phyloP scores from a whole-genome alignment of 2,888 invertebrate genomes.

The Pseudanteris insignis region DNA sequence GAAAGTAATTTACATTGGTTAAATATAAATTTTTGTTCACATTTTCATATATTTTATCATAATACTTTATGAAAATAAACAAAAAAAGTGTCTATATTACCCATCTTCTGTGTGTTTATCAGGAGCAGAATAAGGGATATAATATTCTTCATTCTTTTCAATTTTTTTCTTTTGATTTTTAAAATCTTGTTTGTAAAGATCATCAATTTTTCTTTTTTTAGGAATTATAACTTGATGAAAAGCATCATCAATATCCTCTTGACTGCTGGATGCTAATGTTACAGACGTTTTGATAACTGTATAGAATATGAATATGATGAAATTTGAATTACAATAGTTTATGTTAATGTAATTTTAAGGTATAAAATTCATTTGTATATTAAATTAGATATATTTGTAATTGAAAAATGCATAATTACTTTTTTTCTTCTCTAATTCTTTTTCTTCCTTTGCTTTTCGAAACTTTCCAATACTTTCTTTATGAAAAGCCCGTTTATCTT shows the following conservation, averaged over 20 bases:
- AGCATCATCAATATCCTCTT: conserved; percentile 69
- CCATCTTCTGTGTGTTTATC: conserved; percentile 88
- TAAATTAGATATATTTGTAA: neutral
- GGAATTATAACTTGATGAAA: conserved; percentile 71
- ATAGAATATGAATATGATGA: conserved; percentile 1
- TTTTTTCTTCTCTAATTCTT: conserved; percentile 50
- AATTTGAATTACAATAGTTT: too few relatives aligned
- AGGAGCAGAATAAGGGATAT: conserved; percentile 84
- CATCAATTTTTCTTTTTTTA: conserved; percentile 70
- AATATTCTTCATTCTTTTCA: conserved; percentile 80
- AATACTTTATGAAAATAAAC: too few relatives aligned
- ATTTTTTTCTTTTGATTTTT: conserved; percentile 69
- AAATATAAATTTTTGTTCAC: too few relatives aligned
- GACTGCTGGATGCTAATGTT: conserved; percentile 65
- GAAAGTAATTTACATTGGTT: conserved; percentile 51
- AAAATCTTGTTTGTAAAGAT: conserved; percentile 68
- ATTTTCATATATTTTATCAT: too few relatives aligned
- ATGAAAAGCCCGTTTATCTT: conserved; percentile 82
- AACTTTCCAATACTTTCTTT: conserved; percentile 69
- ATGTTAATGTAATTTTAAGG: neutral
- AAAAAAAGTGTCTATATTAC: conserved; percentile 63
- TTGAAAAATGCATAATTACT: too few relatives aligned
- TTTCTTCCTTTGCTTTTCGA: conserved; percentile 64
- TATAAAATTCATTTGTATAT: neutral
- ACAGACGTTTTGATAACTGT: conserved; percentile 29